These are phyloP conservation scores for Sipunculus nudus DNA, from an alignment of 2,888 invertebrate species.

Conservation along the genomic window DNA sequence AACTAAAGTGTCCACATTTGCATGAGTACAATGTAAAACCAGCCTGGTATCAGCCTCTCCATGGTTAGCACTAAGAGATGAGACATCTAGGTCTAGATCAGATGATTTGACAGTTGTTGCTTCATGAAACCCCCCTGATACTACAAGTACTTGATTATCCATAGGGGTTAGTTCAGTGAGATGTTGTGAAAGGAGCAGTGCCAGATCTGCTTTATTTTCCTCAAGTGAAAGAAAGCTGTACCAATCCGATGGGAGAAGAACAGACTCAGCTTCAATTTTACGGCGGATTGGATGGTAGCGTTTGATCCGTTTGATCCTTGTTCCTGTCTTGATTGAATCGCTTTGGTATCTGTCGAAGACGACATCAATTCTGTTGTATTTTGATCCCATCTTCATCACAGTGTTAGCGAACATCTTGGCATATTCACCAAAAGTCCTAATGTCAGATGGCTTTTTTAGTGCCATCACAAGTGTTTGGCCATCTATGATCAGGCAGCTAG, in stretches of 20 bases:
- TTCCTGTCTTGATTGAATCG: conserved; percentile 1
- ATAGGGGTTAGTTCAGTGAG: background rate
- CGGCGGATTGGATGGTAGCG: background rate
- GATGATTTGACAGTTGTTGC: conserved; percentile 18
- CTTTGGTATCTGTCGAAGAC: background rate
- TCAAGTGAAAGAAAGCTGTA: background rate
- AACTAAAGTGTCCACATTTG: conserved; percentile 1
- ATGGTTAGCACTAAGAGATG: background rate
- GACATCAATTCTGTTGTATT: conserved; percentile 4
- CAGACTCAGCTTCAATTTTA: background rate
- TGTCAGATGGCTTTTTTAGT: background rate
- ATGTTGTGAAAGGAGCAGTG: background rate
- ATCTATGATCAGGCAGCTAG: no score
- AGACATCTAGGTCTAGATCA: background rate
- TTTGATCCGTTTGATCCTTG: background rate
- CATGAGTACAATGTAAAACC: conserved; percentile 2
- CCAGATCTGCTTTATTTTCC: background rate
- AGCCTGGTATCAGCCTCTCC: conserved; percentile 6
- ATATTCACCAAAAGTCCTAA: background rate
- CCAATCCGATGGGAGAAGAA: background rate
- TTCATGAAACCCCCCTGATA: conserved; percentile 15
- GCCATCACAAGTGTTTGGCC: no score
- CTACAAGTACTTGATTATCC: conserved; percentile 16
- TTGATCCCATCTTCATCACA: background rate
- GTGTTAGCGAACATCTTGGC: background rate